Conservation (phyloP, 2,113 vertebrate genomes). For the Salvelinus namaycush region DNA sequence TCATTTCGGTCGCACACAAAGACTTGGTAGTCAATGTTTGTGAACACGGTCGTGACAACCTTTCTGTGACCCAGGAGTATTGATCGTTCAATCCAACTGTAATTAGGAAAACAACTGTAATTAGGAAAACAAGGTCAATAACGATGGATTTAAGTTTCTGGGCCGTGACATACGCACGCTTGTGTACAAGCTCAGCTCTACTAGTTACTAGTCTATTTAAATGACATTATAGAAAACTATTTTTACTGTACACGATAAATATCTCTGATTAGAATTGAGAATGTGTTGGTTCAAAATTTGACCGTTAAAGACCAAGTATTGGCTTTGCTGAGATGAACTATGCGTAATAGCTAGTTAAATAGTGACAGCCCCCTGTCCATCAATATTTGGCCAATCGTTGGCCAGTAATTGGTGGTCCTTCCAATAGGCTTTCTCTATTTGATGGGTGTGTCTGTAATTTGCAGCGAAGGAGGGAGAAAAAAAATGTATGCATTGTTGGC, state of each 20-base stretch:
- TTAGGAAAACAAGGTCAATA: neutral
- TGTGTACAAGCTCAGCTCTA: neutral
- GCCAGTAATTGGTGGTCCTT: too few species aligned
- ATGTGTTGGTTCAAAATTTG: neutral
- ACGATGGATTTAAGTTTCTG: neutral
- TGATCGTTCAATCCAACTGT: neutral
- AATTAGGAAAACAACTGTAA: neutral
- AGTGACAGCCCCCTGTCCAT: constrained; percentile 4
- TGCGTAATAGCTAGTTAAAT: neutral
- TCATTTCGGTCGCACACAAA: too few species aligned
- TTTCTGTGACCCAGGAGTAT: too few species aligned
- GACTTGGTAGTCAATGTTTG: too few species aligned
- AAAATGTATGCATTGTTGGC: neutral
- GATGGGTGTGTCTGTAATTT: neutral
- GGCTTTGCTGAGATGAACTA: constrained; percentile 13
- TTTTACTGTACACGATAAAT: neutral
- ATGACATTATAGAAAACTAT: neutral
- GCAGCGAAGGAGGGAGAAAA: neutral
- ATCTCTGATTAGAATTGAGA: neutral
- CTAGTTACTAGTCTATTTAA: neutral
- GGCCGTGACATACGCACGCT: neutral
- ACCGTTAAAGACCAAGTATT: neutral
- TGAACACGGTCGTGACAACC: too few species aligned
- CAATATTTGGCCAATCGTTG: neutral
- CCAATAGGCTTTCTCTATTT: too few species aligned